Evolutionary conservation across 2,113 vertebrate species (phyloP).

Genomic region (Hemibagrus wyckioides): DNA sequence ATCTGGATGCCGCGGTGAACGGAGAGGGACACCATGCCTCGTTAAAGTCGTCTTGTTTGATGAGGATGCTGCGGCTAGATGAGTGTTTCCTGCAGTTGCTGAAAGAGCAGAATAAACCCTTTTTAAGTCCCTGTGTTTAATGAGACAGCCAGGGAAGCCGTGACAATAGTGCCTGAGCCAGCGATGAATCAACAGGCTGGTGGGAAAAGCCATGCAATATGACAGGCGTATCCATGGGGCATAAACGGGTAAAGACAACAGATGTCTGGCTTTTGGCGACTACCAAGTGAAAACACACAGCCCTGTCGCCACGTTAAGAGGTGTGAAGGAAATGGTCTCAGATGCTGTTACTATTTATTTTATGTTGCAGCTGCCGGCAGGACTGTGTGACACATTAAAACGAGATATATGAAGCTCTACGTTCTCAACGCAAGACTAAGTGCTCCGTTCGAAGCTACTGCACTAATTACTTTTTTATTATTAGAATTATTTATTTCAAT

Average conservation of each 20-base stretch:
- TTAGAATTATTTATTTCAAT: neutral
- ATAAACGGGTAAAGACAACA: constrained; percentile 28
- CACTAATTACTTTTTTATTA: neutral
- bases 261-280: constrained; percentile 39
- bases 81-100: constrained; percentile 35
- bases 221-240: constrained; percentile 20
- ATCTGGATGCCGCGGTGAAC: constrained; percentile 18
- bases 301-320: constrained; percentile 10
- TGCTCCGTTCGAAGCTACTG: neutral
- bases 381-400: constrained; percentile 6
- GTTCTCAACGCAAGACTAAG: neutral
- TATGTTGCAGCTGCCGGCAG: neutral
- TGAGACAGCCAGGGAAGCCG: constrained; percentile 46
- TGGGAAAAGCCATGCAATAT: constrained; percentile 30
- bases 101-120: constrained; percentile 43
- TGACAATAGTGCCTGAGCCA: constrained; percentile 32
- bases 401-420: neutral
- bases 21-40: constrained; percentile 26
- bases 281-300: constrained; percentile 23
- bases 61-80: constrained; percentile 27
- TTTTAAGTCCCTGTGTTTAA: constrained; percentile 50
- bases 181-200: constrained; percentile 38
- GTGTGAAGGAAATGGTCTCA: constrained; percentile 28
- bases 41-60: constrained; percentile 48
- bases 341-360: constrained; percentile 12